Evolutionary conservation across 2,888 invertebrate species (phyloP).

Genomic region (Calameuta filiformis): DNA sequence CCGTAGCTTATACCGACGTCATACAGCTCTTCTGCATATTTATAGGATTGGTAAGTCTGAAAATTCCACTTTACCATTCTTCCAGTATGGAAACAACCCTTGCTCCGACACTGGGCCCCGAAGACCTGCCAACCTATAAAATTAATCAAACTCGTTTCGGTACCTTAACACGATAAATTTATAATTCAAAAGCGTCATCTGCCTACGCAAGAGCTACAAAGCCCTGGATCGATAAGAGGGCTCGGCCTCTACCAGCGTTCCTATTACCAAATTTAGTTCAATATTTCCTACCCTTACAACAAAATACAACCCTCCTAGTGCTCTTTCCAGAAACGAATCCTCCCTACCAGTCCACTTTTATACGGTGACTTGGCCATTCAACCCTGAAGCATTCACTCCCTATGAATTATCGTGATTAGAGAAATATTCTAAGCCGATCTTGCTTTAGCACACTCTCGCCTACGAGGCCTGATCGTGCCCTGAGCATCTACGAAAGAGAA

Average conservation of each 20-base stretch:
- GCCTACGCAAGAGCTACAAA: neutral
- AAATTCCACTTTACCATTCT: neutral
- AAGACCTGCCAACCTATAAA: neutral
- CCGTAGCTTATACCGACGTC: constrained; percentile 98
- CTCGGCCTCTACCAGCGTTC: constrained; percentile 17
- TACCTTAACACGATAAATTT: neutral
- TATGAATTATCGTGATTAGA: neutral
- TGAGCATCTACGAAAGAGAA: constrained; percentile 7
- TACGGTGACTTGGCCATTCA: neutral
- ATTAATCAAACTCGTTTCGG: neutral
- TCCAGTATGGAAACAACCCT: neutral
- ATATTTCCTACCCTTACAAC: neutral
- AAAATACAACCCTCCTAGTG: neutral
- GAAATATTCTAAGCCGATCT: neutral
- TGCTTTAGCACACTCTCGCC: neutral
- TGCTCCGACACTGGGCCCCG: neutral
- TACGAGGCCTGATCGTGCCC: neutral
- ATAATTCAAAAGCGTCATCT: neutral
- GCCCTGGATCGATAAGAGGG: constrained; percentile 17
- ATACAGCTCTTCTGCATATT: constrained; percentile 98
- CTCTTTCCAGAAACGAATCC: neutral
- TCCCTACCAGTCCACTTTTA: neutral
- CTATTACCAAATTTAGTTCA: constrained; percentile 11
- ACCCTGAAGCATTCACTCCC: neutral
- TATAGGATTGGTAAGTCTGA: constrained; percentile 81